Evolutionary conservation across 2,888 invertebrate genomes (phyloP), one percentile per base, ranked within the genome.

Genomic region (Cheilosia vernalis): DNA sequence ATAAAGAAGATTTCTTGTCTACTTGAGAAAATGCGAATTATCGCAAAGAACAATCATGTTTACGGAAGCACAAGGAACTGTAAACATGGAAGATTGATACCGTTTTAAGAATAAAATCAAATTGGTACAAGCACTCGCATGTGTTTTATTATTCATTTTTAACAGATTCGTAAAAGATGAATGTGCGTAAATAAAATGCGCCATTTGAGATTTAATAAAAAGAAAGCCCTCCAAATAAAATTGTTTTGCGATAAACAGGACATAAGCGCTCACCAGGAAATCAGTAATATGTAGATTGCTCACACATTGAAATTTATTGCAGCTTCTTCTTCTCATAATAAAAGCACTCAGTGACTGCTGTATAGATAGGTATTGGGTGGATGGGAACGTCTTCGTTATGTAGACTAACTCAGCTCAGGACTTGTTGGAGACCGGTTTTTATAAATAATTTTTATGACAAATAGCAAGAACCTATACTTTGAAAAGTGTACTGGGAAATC

Each of bases 51-150:
- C 72, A 61, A 61, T 19, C 72, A 53, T 49, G 42, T 60, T 72
- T 72, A 40, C 72, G 53, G 21, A 61, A 53, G 61, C 61, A 21
- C 51, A 51, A 51, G 51, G 53, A 24, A 10, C 51, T 61, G 42
- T 44, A 61, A 61, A 53, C 42, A 24, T 21, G 21, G 33, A 53
- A 63, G 40, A 61, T 72, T 63, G 72, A 61, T 72, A 9, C 53
- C 53, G 61, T 61, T 53, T 72, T 72, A 63, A 61, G 55, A 72
- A 72, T 53, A 63, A 53, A 72, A 72, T 60, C 27, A 60, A 51
- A 47, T 58, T n/a, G 19, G 13, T 37, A 33, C 10, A 10, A 33
- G 33, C 33, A 10, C 33, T n/a, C 33, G 24, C 19, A 30, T 30
- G 44, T 42, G 33, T 58, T 10, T 19, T 37, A 17, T 13, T 64